Percentiles rank a stretch among this genome's conserved stretches.
Conservation (phyloP, 1,140 invertebrate genomes). For the Heliconius nattereri region DNA sequence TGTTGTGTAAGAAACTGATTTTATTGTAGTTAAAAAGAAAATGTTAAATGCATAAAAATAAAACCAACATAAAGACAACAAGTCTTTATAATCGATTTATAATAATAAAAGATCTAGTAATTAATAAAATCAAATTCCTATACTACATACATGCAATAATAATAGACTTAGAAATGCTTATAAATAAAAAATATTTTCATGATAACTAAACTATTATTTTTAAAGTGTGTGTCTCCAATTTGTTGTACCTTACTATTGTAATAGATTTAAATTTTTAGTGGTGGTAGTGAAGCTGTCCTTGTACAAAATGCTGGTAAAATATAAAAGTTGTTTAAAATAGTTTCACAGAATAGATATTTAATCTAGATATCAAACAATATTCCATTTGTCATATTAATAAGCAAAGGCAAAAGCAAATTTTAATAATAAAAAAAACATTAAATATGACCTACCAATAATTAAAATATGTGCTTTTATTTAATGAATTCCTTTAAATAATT, state of each 20-base stretch:
- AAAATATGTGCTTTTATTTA: constrained; percentile 57
- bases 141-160: constrained; percentile 13
- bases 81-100: constrained; percentile 1
- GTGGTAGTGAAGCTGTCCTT: constrained; percentile 64
- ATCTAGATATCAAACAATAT: constrained; percentile 80
- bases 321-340: constrained; percentile 81
- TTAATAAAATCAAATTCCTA: constrained; percentile 30
- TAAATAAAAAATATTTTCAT: constrained; percentile 13
- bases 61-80: background rate
- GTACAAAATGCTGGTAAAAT: constrained; percentile 76
- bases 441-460: constrained; percentile 80
- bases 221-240: constrained; percentile 49
- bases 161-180: constrained; percentile 14
- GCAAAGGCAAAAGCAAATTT: constrained; percentile 77
- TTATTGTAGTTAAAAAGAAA: constrained; percentile 18
- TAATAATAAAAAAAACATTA: constrained; percentile 78
- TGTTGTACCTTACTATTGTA: constrained; percentile 57
- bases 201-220: constrained; percentile 32
- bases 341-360: constrained; percentile 77
- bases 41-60: constrained; percentile 7
- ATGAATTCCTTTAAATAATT: constrained; percentile 16
- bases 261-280: constrained; percentile 55
- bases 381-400: constrained; percentile 81
- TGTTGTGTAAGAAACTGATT: constrained; percentile 21
- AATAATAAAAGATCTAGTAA: constrained; percentile 11